These are phyloP conservation scores for Torymus tubicola DNA, from an alignment of 2,888 invertebrate species.

Conservation along the genomic window DNA sequence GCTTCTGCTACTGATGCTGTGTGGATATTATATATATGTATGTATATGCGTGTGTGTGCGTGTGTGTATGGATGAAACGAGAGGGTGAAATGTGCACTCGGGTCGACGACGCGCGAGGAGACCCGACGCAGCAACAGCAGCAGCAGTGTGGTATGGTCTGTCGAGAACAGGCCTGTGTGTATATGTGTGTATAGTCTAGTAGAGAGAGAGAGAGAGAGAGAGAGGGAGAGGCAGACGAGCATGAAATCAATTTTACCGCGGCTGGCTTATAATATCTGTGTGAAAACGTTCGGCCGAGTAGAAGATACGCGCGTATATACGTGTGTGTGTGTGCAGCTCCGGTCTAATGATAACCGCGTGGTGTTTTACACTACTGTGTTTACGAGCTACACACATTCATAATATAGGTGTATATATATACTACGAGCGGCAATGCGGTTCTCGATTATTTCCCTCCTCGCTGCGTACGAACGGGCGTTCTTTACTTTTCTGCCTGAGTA, in stretches of 20 bases:
- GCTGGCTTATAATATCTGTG: constrained; percentile 20
- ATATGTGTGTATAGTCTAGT: too few relatives aligned
- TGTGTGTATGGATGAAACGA: not conserved
- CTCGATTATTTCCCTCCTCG: constrained; percentile 12
- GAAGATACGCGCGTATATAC: constrained; percentile 1
- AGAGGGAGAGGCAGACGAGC: constrained; percentile 20
- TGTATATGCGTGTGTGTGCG: too few relatives aligned
- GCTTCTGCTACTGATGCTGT: too few relatives aligned
- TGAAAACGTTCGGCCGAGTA: constrained; percentile 29
- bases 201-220: too few relatives aligned
- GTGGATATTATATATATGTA: too few relatives aligned
- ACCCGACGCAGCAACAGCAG: not conserved
- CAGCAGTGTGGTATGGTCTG: too few relatives aligned
- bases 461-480: not conserved
- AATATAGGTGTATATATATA: not conserved
- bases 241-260: constrained; percentile 48
- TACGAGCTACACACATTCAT: not conserved
- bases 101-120: not conserved
- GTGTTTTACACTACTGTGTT: not conserved
- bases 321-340: not conserved
- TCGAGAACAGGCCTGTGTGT: too few relatives aligned
- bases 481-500: constrained; percentile 11
- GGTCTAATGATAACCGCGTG: not conserved
- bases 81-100: constrained; percentile 3
- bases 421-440: too few relatives aligned